Conservation (phyloP, 2,888 invertebrate genomes). For the Drosophila acutilabella region DNA sequence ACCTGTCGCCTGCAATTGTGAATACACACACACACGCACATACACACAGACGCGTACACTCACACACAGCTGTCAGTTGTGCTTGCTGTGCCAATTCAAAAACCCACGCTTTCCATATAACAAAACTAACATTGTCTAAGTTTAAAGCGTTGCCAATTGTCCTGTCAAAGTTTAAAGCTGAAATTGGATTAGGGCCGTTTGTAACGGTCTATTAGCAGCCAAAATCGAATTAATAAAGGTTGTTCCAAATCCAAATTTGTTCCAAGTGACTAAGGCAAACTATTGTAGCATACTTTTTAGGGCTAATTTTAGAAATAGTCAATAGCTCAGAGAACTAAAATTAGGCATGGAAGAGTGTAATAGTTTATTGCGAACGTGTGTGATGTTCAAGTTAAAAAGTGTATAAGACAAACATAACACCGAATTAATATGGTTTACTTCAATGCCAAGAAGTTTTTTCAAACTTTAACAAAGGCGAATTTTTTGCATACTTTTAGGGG, state of each 20-base stretch:
- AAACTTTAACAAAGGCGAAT: too few relatives aligned
- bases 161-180: not conserved
- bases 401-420: too few relatives aligned
- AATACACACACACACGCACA: conserved; percentile 10
- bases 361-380: too few relatives aligned
- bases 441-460: too few relatives aligned
- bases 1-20: conserved; percentile 59
- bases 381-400: too few relatives aligned
- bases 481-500: conserved; percentile 6
- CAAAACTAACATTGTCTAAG: not conserved
- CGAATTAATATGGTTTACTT: too few relatives aligned
- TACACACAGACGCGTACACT: not conserved
- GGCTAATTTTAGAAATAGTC: not conserved
- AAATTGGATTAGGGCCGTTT: not conserved
- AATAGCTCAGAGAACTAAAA: too few relatives aligned
- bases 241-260: not conserved
- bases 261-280: not conserved
- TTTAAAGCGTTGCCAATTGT: conserved; percentile 4
- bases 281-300: not conserved
- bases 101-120: conserved; percentile 1
- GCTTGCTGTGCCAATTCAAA: conserved; percentile 11
- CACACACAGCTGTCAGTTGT: conserved; percentile 1
- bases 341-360: not conserved
- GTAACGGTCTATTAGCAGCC: not conserved
- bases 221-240: not conserved